phyloP scores from a whole-genome alignment of 2,113 vertebrate species.

The Hydrochoerus hydrochaeris region DNA sequence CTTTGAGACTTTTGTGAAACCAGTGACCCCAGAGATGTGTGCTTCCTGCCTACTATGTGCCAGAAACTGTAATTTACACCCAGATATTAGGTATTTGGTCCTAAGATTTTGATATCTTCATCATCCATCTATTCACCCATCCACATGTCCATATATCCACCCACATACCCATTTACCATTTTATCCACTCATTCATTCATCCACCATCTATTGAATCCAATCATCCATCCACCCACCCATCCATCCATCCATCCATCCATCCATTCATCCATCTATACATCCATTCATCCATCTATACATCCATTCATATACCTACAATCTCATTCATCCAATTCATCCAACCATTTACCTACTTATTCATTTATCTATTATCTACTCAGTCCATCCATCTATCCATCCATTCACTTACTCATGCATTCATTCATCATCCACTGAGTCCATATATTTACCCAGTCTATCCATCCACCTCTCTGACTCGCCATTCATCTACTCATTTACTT shows the following conservation, averaged over 20 bases:
- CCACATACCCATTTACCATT: background rate
- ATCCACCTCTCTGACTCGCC: rapidly evolving
- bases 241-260: background rate
- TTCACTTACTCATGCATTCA: background rate
- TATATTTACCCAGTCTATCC: background rate
- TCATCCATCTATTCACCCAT: too few species aligned
- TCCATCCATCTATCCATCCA: rapidly evolving
- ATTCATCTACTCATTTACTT: background rate
- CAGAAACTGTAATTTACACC: background rate
- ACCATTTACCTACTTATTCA: background rate
- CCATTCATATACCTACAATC: too few species aligned
- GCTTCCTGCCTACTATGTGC: background rate
- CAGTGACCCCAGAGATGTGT: background rate
- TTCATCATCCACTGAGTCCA: background rate
- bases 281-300: background rate
- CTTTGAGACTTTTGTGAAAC: background rate
- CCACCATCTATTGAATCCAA: background rate
- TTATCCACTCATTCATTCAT: background rate
- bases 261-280: background rate
- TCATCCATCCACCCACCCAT: background rate
- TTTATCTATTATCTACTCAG: background rate
- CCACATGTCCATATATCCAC: background rate
- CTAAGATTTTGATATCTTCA: background rate
- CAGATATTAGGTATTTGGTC: background rate
- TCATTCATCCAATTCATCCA: background rate